These are phyloP conservation scores for Papilio machaon DNA, from an alignment of 1,140 invertebrate genomes.

Conservation along the genomic window DNA sequence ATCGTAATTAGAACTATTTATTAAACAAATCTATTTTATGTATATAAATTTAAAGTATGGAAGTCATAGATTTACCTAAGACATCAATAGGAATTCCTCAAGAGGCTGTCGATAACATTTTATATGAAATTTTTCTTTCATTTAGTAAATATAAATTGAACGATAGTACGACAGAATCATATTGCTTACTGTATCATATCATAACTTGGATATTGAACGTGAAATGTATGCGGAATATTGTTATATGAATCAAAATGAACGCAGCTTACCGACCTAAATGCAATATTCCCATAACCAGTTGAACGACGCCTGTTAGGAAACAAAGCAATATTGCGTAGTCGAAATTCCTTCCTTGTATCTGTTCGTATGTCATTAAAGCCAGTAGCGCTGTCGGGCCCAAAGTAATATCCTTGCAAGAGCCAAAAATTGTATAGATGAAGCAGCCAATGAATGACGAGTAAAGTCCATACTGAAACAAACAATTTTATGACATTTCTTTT, in stretches of 20 bases:
- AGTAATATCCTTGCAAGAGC: conserved; percentile 95
- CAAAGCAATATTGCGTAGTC: conserved; percentile 93
- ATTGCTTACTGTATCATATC: neutral
- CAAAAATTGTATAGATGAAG: conserved; percentile 94
- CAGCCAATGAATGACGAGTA: conserved; percentile 96
- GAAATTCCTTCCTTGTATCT: conserved; percentile 85
- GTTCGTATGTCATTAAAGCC: conserved; percentile 91
- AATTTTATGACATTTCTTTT: neutral
- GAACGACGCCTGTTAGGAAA: conserved; percentile 91
- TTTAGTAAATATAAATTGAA: neutral
- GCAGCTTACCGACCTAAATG: conserved; percentile 85
- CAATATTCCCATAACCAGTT: conserved; percentile 91
- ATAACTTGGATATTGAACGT: conserved; percentile 1
- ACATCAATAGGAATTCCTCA: too few species aligned
- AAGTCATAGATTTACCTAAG: too few species aligned
- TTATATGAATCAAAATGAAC: conserved; percentile 33
- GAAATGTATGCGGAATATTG: conserved; percentile 20
- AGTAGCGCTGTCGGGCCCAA: conserved; percentile 93
- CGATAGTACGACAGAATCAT: neutral
- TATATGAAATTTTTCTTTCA: neutral
- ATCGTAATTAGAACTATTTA: neutral
- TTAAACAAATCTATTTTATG: too few species aligned
- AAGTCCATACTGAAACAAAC: conserved; percentile 89
- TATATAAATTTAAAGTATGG: neutral
- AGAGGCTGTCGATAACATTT: neutral